Evolutionary conservation across 2,797 vertebrate genomes (phyloP), one percentile per base, ranked within the genome.

Genomic region (Decapterus maruadsi): DNA sequence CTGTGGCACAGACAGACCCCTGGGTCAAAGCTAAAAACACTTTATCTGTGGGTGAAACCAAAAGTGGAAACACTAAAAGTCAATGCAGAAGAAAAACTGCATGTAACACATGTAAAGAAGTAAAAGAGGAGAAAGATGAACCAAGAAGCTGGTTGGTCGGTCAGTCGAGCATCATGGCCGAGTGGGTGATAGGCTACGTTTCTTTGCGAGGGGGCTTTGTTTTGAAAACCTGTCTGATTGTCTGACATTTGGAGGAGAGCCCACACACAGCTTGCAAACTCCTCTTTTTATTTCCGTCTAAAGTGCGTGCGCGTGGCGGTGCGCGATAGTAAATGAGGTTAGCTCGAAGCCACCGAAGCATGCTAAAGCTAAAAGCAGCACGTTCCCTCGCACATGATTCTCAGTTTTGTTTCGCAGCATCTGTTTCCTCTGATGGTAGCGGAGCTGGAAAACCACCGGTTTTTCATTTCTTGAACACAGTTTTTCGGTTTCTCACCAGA

Each of bases 391-490:
- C 79, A 82, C 70, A 54, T 69, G 53, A 84, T 54, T 88, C 75
- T 87, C 80, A 51, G 72, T 86, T 91, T 90, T 85, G 81, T 81
- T 90, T 82, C 51, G 68, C 70, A 83, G 78, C 92, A 94, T 94
- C 92, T 94, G 93, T 94, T 93, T 95, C 93, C 94, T 94, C 81
- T 81, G 65, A 34, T 59, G 72, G 73, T 66, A 56, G 55, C n/a
- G 5, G 58, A 22, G 12, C 81, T 72, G 57, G 63, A 84, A 83
- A 84, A 83, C 76, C 80, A 78, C 77, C 72, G 72, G 59, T 75
- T 72, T 91, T 85, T 93, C 91, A 90, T 85, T 89, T 92, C 92
- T 90, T 72, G 71, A 89, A 90, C n/a, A 51, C 78, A 66, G 29
- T 26, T 76, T 76, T 86, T 90, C 76, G 68, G 82, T 88, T 88